A percentile compares a stretch with the other conserved stretches of the same genome.
Conservation (phyloP, 2,797 vertebrate species). For the Schizopygopsis pylzovi region DNA sequence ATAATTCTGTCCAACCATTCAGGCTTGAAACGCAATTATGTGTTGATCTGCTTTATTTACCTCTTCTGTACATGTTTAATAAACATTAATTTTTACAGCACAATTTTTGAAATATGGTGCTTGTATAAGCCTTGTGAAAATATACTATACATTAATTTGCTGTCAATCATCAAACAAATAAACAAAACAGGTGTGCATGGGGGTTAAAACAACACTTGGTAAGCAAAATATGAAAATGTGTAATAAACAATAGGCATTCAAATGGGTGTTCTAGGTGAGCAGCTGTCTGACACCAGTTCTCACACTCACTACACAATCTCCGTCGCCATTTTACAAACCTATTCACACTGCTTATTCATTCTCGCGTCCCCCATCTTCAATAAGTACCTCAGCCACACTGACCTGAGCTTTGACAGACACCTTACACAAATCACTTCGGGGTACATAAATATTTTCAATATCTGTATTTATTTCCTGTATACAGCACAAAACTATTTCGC, state of each 20-base stretch:
- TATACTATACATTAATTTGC: not conserved
- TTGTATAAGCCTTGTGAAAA: not conserved
- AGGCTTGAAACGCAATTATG: not conserved
- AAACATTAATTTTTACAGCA: not conserved
- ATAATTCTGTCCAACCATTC: not conserved
- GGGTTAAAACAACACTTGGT: constrained; percentile 8
- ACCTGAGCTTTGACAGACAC: constrained; percentile 45
- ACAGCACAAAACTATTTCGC: not conserved
- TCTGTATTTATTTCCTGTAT: not conserved
- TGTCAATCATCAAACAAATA: not conserved
- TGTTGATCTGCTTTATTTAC: not conserved
- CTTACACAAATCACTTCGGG: constrained; percentile 4
- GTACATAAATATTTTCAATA: not conserved
- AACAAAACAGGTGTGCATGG: constrained; percentile 5
- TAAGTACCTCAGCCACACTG: constrained; percentile 78
- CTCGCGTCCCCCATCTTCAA: constrained; percentile 79
- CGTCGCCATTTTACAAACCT: constrained; percentile 91
- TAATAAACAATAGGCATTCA: constrained; percentile 23
- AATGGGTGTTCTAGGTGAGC: constrained; percentile 39
- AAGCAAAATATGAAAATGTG: constrained; percentile 21
- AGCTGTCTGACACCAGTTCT: constrained; percentile 72
- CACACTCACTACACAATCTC: constrained; percentile 79
- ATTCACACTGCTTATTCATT: constrained; percentile 84
- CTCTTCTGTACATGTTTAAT: not conserved
- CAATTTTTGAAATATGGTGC: not conserved